phyloP scores from a whole-genome alignment of 2,797 vertebrate genomes.

The Masticophis lateralis region DNA sequence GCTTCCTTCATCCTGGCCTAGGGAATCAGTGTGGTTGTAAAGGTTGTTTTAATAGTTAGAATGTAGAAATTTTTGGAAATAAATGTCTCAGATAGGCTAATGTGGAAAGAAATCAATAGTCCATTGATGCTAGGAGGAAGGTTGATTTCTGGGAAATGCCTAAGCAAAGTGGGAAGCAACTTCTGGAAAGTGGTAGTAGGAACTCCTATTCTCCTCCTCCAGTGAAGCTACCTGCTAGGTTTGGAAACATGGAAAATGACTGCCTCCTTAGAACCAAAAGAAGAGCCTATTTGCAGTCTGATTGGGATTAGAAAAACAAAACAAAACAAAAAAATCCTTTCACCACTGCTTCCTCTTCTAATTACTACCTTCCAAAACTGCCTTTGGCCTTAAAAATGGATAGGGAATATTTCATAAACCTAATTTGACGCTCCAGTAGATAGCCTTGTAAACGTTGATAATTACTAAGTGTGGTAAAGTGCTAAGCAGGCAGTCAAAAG shows the following conservation, averaged over 20 bases:
- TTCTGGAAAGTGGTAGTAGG: not conserved
- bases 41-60: not conserved
- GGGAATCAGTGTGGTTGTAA: not conserved
- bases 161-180: not conserved
- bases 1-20: not conserved
- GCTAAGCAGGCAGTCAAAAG: not conserved
- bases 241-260: not conserved
- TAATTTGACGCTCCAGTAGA: not conserved
- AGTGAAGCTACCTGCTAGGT: not conserved
- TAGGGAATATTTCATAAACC: not conserved
- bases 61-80: not conserved
- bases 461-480: not conserved
- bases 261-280: not conserved
- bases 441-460: not conserved
- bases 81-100: not conserved
- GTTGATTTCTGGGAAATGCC: not conserved
- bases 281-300: not conserved
- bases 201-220: not conserved
- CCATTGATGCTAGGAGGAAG: not conserved
- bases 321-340: not conserved
- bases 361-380: not conserved
- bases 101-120: not conserved
- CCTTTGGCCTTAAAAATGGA: not conserved
- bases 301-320: not conserved
- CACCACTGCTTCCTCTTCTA: not conserved